These are phyloP conservation scores for Neosilurus hyrtlii DNA, from an alignment of 2,797 vertebrate genomes.

Conservation along the genomic window DNA sequence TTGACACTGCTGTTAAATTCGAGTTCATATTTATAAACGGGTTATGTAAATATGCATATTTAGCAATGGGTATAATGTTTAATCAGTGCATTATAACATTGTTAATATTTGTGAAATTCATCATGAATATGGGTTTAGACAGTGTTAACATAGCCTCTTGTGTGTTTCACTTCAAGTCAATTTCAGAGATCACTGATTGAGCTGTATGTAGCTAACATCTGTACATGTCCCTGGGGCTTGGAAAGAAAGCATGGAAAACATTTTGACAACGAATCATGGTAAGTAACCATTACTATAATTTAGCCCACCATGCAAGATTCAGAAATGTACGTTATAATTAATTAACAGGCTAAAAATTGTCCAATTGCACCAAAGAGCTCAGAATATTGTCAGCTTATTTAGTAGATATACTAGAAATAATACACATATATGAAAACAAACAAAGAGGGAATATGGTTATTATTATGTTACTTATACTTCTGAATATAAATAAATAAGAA, in stretches of 20 bases:
- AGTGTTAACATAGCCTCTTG: background rate
- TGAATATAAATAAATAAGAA: constrained; percentile 22
- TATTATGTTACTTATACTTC: background rate
- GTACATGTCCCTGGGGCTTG: background rate
- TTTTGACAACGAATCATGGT: constrained; percentile 6
- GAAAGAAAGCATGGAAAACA: background rate
- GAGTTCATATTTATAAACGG: background rate
- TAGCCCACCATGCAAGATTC: too few relatives aligned
- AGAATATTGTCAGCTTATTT: background rate
- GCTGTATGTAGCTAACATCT: background rate
- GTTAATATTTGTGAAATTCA: background rate
- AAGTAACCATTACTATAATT: constrained; percentile 6
- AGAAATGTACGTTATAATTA: background rate
- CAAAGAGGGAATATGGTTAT: constrained; percentile 7
- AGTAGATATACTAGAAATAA: background rate
- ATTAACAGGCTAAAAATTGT: background rate
- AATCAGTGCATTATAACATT: background rate
- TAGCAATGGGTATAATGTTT: background rate
- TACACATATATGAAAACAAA: background rate
- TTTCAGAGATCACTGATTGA: constrained; percentile 18
- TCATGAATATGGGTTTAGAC: background rate
- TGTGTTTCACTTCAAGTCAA: constrained; percentile 1
- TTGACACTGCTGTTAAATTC: background rate
- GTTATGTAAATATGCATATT: too few relatives aligned
- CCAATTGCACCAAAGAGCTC: background rate